A percentile compares a stretch with the other conserved stretches of the same genome.
Evolutionary conservation across 2,888 invertebrate genomes (phyloP).

Genomic region (Anthoptus insignis): DNA sequence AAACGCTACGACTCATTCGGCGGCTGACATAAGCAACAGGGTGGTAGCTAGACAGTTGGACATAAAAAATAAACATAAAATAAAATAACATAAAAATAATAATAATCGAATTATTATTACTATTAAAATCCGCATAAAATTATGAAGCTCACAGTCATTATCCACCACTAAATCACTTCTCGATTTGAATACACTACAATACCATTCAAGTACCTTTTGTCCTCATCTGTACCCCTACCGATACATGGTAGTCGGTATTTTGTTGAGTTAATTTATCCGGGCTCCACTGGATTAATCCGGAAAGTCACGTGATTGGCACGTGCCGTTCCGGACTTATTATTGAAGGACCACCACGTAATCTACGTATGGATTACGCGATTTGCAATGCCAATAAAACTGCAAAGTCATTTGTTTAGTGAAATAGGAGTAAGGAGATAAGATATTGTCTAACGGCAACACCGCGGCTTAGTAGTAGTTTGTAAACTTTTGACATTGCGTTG

Average conservation of each 20-base stretch:
- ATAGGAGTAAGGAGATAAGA: background rate
- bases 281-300: conserved; percentile 78
- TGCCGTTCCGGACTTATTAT: conserved; percentile 59
- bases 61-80: background rate
- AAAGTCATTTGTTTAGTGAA: conserved; percentile 19
- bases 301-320: conserved; percentile 83
- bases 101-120: no score
- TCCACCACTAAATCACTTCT: background rate
- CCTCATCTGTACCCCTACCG: conserved; percentile 45
- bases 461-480: no score
- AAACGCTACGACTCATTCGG: no score
- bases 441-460: no score
- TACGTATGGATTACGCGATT: conserved; percentile 31
- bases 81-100: no score
- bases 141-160: background rate
- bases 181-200: conserved; percentile 18
- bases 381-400: conserved; percentile 25
- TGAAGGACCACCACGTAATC: conserved; percentile 28
- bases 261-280: conserved; percentile 84
- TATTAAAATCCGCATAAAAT: background rate
- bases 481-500: no score
- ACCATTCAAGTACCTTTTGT: conserved; percentile 13
- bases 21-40: no score
- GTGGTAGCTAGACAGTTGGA: no score
- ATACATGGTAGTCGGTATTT: conserved; percentile 61